Conservation (phyloP, 2,888 invertebrate species). For the Stenchaetothrips biformis region DNA sequence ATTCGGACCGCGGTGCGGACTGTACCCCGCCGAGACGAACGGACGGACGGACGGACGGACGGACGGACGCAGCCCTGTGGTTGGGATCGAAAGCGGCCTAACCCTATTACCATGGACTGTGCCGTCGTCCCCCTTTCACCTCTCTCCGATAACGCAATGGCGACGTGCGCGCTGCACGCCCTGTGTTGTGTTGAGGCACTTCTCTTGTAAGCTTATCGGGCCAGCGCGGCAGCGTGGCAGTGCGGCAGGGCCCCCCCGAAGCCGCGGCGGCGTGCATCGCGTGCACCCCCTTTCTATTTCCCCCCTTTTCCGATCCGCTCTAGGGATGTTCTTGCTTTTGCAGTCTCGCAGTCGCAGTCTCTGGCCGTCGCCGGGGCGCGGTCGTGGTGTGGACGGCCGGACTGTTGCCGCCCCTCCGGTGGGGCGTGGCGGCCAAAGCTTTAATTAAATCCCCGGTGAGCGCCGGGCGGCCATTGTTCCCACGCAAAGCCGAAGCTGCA, state of each 20-base stretch:
- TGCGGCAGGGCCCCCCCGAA: not conserved
- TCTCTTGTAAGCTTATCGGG: constrained; percentile 5
- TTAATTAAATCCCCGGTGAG: constrained; percentile 21
- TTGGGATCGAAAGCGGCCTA: no score
- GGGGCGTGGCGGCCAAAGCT: not conserved
- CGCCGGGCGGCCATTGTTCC: constrained; percentile 17
- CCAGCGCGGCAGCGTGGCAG: not conserved
- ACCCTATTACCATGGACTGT: no score
- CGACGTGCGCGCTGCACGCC: not conserved
- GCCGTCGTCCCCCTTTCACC: not conserved
- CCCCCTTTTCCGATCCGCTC: no score
- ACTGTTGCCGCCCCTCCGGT: not conserved
- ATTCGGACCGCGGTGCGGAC: no score
- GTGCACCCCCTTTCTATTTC: no score
- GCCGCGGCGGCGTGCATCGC: not conserved
- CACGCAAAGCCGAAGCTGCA: not conserved
- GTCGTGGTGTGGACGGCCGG: not conserved
- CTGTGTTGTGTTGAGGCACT: not conserved
- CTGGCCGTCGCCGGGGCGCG: not conserved
- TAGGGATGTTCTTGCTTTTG: no score
- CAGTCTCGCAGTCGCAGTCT: no score
- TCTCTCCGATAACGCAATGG: not conserved
- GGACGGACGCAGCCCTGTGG: no score
- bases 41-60: no score
- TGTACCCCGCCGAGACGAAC: no score